phyloP scores from a whole-genome alignment of 2,113 vertebrate species.

The Bettongia penicillata region DNA sequence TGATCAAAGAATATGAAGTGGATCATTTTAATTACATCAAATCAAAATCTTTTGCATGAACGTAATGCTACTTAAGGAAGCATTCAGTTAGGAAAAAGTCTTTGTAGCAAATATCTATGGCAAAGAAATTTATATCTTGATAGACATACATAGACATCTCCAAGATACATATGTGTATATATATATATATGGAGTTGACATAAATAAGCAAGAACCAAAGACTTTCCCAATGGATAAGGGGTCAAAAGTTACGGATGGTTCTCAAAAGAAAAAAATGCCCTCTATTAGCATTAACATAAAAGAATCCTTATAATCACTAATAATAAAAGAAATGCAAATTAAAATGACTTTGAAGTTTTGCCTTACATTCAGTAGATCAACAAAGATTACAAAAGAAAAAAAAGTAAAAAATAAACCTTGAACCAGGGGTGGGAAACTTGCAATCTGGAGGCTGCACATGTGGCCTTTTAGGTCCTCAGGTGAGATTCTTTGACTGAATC shows the following conservation, averaged over 20 bases:
- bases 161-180: no score
- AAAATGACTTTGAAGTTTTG: background rate
- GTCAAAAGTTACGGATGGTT: background rate
- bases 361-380: background rate
- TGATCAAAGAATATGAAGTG: background rate
- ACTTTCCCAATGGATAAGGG: background rate
- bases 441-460: no score
- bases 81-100: background rate
- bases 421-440: no score
- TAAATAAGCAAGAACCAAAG: background rate
- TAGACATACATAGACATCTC: no score
- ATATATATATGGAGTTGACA: no score
- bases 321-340: background rate
- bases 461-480: no score
- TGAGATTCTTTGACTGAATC: no score
- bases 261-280: background rate
- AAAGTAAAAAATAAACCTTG: background rate
- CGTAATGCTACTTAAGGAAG: background rate
- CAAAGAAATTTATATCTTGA: background rate
- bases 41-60: background rate
- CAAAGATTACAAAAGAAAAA: background rate
- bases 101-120: background rate
- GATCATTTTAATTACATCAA: background rate
- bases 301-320: background rate
- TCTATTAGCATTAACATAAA: background rate